phyloP scores from a whole-genome alignment of 2,888 invertebrate genomes.

The Drosophila prostipennis region DNA sequence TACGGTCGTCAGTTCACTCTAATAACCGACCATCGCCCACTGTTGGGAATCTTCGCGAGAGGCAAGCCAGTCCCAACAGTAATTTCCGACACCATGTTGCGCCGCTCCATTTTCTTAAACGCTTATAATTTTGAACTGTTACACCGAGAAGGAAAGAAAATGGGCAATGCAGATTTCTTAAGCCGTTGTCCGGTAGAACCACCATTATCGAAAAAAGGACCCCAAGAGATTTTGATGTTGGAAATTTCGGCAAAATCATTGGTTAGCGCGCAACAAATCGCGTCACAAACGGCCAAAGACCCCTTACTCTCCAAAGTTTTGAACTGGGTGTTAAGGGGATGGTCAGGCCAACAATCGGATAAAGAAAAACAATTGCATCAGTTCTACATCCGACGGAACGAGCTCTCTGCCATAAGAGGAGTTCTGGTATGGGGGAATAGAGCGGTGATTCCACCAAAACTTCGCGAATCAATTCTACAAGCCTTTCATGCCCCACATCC shows the following conservation, averaged over 20 bases:
- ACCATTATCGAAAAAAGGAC: neutral
- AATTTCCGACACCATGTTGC: no score
- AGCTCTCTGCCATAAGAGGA: no score
- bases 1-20: no score
- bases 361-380: neutral
- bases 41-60: no score
- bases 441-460: no score
- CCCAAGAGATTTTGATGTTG: neutral
- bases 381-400: no score
- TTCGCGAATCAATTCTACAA: no score
- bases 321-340: neutral
- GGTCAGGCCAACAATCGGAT: neutral
- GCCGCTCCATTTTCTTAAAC: no score
- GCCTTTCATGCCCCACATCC: no score
- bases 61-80: no score
- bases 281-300: neutral
- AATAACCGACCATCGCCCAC: no score
- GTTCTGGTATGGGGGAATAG: no score
- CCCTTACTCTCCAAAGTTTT: neutral
- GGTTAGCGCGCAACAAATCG: neutral
- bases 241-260: neutral
- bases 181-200: neutral
- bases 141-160: neutral
- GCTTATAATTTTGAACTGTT: neutral
- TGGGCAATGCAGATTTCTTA: slow-evolving; percentile 1